phyloP scores from a whole-genome alignment of 2,888 invertebrate species.

The Pammene aurita region DNA sequence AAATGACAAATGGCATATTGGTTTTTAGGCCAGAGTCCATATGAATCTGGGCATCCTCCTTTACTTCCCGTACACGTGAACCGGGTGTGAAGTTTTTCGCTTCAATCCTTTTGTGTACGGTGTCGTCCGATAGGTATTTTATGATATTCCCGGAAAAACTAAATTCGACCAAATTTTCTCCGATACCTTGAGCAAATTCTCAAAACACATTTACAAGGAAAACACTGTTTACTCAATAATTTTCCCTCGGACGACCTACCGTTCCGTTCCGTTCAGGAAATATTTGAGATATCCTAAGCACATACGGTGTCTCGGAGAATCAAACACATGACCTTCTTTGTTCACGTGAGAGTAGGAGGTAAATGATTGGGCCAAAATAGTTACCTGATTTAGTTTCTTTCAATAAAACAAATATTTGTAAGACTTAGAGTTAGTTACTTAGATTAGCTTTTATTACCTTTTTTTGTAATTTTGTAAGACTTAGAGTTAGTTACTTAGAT shows the following conservation, averaged over 20 bases:
- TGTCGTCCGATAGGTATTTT: no score
- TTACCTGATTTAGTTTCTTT: background rate
- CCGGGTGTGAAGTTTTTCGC: no score
- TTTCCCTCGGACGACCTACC: constrained; percentile 30
- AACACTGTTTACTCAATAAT: constrained; percentile 30
- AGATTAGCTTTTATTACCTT: no score
- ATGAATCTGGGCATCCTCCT: no score
- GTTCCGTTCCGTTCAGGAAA: constrained; percentile 16
- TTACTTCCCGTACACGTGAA: no score
- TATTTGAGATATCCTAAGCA: constrained; percentile 31
- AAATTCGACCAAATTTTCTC: background rate
- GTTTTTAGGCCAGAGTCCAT: no score
- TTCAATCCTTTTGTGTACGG: no score
- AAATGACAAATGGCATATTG: no score
- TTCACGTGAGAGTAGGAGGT: background rate
- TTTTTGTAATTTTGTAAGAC: no score
- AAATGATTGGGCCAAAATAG: background rate
- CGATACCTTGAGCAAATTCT: background rate
- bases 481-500: no score
- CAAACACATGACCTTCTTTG: background rate
- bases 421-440: no score
- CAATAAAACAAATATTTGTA: background rate
- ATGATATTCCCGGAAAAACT: no score
- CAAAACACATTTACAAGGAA: constrained; percentile 26
- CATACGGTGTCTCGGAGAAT: constrained; percentile 6